These are phyloP conservation scores for Coreius guichenoti DNA, from an alignment of 2,797 vertebrate species.

Conservation along the genomic window DNA sequence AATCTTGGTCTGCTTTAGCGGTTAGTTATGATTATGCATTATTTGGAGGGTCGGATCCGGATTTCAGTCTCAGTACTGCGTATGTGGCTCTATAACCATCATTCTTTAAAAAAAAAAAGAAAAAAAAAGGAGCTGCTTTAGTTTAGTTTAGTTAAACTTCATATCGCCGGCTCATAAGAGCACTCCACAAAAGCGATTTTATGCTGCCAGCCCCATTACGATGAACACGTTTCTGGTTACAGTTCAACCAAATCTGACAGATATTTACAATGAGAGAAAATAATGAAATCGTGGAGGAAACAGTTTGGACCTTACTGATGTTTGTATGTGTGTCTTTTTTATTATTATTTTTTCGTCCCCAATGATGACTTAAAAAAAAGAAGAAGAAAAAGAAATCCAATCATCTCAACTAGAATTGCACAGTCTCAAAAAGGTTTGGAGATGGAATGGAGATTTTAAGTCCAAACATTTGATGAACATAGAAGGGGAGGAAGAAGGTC, in stretches of 20 bases:
- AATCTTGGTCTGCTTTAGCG: conserved; percentile 16
- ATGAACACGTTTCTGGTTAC: conserved; percentile 82
- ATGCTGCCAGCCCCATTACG: conserved; percentile 82
- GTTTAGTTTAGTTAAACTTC: conserved; percentile 27
- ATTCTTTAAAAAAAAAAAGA: background rate
- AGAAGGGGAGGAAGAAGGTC: conserved; percentile 84
- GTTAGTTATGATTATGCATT: conserved; percentile 54
- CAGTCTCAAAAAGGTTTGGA: conserved; percentile 84
- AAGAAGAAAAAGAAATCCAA: conserved; percentile 73
- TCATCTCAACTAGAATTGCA: conserved; percentile 87
- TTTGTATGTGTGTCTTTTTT: conserved; percentile 65
- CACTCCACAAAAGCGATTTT: conserved; percentile 78
- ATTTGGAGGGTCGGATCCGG: conserved; percentile 44
- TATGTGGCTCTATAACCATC: background rate
- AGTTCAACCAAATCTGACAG: conserved; percentile 83
- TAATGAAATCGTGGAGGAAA: conserved; percentile 83
- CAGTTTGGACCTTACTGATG: conserved; percentile 75
- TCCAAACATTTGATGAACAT: conserved; percentile 88
- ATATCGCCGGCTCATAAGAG: conserved; percentile 18
- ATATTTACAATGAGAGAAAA: conserved; percentile 88
- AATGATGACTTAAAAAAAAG: conserved; percentile 77
- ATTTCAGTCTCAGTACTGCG: background rate
- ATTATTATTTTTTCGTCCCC: conserved; percentile 73
- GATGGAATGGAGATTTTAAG: conserved; percentile 88
- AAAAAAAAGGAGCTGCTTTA: conserved; percentile 10